These are phyloP conservation scores for Pristionchus arcanus DNA, from an alignment of 2,888 invertebrate species.

Conservation along the genomic window DNA sequence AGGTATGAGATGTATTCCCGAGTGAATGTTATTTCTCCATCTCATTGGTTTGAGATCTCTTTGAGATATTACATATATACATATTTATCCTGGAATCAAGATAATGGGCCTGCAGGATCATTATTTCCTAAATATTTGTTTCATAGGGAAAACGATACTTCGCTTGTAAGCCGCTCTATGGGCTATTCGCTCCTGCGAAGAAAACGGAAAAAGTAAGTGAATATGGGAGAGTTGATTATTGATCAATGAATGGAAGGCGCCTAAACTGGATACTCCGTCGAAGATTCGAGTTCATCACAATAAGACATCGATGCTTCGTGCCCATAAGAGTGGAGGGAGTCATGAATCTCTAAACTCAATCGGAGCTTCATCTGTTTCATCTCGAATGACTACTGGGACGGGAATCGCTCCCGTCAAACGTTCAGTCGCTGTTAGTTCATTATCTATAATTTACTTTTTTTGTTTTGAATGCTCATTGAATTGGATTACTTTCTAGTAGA, in stretches of 20 bases:
- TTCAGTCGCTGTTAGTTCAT: conserved; percentile 2
- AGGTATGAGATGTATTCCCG: conserved; percentile 82
- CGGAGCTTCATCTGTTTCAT: conserved; percentile 81
- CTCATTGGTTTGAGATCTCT: too few species aligned
- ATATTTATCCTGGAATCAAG: too few species aligned
- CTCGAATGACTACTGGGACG: conserved; percentile 55
- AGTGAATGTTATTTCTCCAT: too few species aligned
- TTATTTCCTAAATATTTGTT: conserved; percentile 37
- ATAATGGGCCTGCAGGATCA: too few species aligned
- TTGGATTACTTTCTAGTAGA: neutral
- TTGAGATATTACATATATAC: too few species aligned
- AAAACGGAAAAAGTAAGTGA: conserved; percentile 54
- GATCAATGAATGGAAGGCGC: conserved; percentile 29
- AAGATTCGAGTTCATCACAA: conserved; percentile 64
- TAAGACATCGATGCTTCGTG: conserved; percentile 68
- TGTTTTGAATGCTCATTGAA: neutral
- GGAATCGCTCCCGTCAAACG: conserved; percentile 11
- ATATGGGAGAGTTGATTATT: neutral
- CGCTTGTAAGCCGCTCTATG: conserved; percentile 91
- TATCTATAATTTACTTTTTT: neutral
- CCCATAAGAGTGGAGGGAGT: conserved; percentile 81
- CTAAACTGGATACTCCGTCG: conserved; percentile 42
- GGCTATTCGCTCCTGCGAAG: conserved; percentile 91
- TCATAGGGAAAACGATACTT: conserved; percentile 86
- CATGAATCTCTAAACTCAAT: conserved; percentile 91